A percentile compares a stretch with the other conserved stretches of the same genome.
Conservation (phyloP, 1,140 invertebrate genomes). For the Elymnias hypermnestra region DNA sequence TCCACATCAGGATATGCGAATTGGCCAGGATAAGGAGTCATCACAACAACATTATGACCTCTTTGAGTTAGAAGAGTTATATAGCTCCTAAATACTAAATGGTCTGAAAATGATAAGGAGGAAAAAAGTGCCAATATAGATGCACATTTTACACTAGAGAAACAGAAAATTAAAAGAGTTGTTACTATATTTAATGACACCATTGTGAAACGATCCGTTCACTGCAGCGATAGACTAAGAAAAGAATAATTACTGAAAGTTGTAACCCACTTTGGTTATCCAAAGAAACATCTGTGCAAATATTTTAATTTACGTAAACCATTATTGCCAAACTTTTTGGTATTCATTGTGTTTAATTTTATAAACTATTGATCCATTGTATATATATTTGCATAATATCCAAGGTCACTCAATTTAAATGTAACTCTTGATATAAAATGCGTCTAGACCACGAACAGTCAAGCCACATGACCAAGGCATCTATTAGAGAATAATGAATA, state of each 20-base stretch:
- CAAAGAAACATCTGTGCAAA: conserved; percentile 1
- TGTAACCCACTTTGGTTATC: not conserved
- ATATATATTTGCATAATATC: too few relatives aligned
- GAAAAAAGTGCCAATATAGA: conserved; percentile 60
- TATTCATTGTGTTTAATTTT: not conserved
- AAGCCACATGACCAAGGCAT: too few relatives aligned
- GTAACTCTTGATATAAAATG: too few relatives aligned
- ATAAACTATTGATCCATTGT: not conserved
- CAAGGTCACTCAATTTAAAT: too few relatives aligned
- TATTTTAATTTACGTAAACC: conserved; percentile 1
- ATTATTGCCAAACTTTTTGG: not conserved
- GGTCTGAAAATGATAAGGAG: conserved; percentile 58
- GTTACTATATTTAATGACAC: conserved; percentile 22
- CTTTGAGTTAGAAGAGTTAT: conserved; percentile 41
- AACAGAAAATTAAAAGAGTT: conserved; percentile 32
- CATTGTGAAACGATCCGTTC: conserved; percentile 27
- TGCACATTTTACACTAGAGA: conserved; percentile 36
- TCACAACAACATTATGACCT: conserved; percentile 52
- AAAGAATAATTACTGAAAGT: conserved; percentile 15
- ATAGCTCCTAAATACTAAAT: conserved; percentile 55
- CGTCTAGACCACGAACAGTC: too few relatives aligned
- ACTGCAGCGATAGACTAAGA: not conserved
- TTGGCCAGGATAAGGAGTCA: conserved; percentile 67
- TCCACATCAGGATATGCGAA: conserved; percentile 48
- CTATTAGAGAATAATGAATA: too few relatives aligned